phyloP scores from a whole-genome alignment of 2,797 vertebrate species.

The Thunnus albacares region DNA sequence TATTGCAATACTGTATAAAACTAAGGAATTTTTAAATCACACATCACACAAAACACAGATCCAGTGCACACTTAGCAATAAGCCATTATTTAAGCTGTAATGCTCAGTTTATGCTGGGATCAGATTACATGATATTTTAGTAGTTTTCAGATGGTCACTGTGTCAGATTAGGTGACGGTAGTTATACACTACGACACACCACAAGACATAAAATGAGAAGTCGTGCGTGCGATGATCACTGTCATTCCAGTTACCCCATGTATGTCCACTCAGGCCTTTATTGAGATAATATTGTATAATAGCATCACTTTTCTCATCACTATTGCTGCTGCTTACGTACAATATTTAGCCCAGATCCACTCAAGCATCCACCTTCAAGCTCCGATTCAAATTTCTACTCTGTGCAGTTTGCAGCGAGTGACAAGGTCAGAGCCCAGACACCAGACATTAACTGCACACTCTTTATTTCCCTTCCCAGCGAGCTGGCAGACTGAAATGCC shows the following conservation, averaged over 20 bases:
- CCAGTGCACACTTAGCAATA: not conserved
- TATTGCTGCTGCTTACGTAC: not conserved
- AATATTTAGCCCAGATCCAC: not conserved
- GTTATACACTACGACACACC: no score
- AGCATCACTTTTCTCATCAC: not conserved
- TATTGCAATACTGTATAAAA: no score
- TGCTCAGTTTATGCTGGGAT: not conserved
- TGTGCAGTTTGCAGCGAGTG: not conserved
- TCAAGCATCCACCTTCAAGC: conserved; percentile 3
- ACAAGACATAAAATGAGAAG: no score
- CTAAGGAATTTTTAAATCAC: no score
- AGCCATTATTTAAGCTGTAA: not conserved
- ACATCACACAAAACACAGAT: not conserved
- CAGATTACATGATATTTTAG: not conserved
- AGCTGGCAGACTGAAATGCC: not conserved
- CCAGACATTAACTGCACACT: not conserved
- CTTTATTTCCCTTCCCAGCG: not conserved
- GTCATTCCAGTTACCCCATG: no score
- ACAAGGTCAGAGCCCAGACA: no score
- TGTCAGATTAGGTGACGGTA: no score
- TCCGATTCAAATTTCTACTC: not conserved
- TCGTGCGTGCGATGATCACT: no score
- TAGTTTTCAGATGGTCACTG: no score
- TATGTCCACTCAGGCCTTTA: not conserved
- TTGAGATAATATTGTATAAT: no score